Percentiles rank a stretch among this genome's conserved stretches.
Conservation (phyloP, 2,113 vertebrate species). For the Poeciliopsis turrubarensis region DNA sequence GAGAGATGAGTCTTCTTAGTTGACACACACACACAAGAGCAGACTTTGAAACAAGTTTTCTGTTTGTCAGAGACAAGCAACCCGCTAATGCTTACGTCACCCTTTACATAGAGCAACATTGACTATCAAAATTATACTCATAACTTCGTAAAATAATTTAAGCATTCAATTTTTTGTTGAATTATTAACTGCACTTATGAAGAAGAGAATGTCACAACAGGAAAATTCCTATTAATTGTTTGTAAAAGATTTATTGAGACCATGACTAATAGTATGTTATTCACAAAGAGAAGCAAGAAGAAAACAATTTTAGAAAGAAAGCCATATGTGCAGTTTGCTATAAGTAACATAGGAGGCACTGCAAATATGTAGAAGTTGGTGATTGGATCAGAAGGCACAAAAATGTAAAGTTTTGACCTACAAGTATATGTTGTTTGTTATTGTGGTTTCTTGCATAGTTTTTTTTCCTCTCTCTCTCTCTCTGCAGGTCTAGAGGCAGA, state of each 20-base stretch:
- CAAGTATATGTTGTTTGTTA: too few species aligned
- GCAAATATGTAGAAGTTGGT: background rate
- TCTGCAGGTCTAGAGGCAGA: too few species aligned
- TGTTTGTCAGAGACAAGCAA: background rate
- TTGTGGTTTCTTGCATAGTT: too few species aligned
- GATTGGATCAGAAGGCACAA: background rate
- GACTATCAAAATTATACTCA: too few species aligned
- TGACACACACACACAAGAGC: background rate
- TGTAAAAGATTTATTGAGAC: background rate
- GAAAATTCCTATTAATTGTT: background rate
- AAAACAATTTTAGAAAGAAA: too few species aligned
- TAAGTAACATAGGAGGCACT: background rate
- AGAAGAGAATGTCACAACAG: background rate
- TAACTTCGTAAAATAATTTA: too few species aligned
- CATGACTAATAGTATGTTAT: background rate
- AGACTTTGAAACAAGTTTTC: background rate
- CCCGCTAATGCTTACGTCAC: background rate
- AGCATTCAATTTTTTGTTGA: too few species aligned
- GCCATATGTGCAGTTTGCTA: background rate
- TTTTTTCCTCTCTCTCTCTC: too few species aligned
- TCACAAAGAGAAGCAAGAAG: background rate
- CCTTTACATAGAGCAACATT: conserved; percentile 5
- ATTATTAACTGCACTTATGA: background rate
- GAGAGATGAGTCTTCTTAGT: background rate
- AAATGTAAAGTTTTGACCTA: too few species aligned